phyloP scores from a whole-genome alignment of 2,888 invertebrate species.

The Charanyca ferruginea region DNA sequence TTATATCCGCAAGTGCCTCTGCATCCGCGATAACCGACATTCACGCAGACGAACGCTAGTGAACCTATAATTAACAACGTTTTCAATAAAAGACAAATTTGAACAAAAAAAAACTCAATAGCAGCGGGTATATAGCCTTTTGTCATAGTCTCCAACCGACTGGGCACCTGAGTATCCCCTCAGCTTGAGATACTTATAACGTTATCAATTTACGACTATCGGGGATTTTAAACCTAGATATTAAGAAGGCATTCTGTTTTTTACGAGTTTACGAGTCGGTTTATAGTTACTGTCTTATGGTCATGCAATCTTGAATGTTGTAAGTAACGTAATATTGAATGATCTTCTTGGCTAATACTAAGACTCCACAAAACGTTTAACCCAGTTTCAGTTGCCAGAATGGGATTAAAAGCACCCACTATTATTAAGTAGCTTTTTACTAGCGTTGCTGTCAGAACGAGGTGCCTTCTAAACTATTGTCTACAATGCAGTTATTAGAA shows the following conservation, averaged over 20 bases:
- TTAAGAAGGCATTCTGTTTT: conserved; percentile 22
- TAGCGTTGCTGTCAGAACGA: neutral
- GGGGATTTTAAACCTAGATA: conserved; percentile 11
- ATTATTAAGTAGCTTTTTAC: conserved; percentile 15
- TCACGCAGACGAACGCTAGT: too few species aligned
- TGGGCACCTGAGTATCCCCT: conserved; percentile 2
- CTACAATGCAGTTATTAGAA: conserved; percentile 4
- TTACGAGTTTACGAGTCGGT: conserved; percentile 36
- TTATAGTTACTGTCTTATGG: conserved; percentile 30
- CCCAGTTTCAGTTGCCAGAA: conserved; percentile 12
- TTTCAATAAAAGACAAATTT: conserved; percentile 10
- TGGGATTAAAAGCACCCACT: conserved; percentile 14
- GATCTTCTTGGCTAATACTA: conserved; percentile 16
- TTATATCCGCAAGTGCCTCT: too few species aligned
- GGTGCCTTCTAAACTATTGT: neutral
- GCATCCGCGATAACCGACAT: too few species aligned
- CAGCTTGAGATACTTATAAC: conserved; percentile 1
- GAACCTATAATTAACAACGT: too few species aligned
- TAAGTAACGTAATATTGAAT: neutral
- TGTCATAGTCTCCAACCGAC: conserved; percentile 16
- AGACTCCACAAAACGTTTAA: neutral
- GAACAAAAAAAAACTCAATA: conserved; percentile 27
- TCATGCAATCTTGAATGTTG: conserved; percentile 6
- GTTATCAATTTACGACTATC: conserved; percentile 26
- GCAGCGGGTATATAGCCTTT: conserved; percentile 16